These are phyloP conservation scores for Trigoniulus corallinus DNA, from an alignment of 1,140 invertebrate genomes.

Conservation along the genomic window DNA sequence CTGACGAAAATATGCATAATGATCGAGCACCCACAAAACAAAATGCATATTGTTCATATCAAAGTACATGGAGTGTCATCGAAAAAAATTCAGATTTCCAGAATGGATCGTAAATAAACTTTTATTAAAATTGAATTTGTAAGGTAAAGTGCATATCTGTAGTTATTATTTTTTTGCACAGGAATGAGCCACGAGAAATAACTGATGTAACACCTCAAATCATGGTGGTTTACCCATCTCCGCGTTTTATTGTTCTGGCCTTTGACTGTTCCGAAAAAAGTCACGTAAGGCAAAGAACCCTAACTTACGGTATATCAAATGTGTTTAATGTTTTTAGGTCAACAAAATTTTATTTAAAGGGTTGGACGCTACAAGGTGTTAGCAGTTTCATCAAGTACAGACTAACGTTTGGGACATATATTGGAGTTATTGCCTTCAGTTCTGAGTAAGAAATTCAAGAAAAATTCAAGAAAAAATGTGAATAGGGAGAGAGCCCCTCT, in stretches of 20 bases:
- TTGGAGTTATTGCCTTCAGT: too few relatives aligned
- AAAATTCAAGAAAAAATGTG: too few relatives aligned
- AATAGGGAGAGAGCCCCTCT: too few relatives aligned
- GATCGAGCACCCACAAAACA: background rate
- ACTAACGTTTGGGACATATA: too few relatives aligned
- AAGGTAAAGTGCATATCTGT: background rate
- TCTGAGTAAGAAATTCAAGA: too few relatives aligned
- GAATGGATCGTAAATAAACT: background rate
- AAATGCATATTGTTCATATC: background rate
- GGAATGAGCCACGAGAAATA: background rate
- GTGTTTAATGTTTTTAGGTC: too few relatives aligned
- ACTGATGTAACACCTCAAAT: background rate
- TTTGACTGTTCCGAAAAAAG: conserved; percentile 17
- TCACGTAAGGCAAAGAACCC: too few relatives aligned
- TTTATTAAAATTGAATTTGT: background rate
- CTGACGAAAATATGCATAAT: background rate
- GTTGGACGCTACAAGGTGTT: too few relatives aligned
- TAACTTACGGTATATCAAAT: too few relatives aligned
- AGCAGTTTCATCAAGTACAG: too few relatives aligned
- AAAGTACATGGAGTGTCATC: background rate
- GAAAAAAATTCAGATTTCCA: background rate
- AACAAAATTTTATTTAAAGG: too few relatives aligned
- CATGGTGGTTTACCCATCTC: background rate
- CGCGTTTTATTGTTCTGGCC: conserved; percentile 10
- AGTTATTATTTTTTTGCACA: background rate